Evolutionary conservation across 2,797 vertebrate genomes (phyloP).

Genomic region (Peromyscus melanophrys): DNA sequence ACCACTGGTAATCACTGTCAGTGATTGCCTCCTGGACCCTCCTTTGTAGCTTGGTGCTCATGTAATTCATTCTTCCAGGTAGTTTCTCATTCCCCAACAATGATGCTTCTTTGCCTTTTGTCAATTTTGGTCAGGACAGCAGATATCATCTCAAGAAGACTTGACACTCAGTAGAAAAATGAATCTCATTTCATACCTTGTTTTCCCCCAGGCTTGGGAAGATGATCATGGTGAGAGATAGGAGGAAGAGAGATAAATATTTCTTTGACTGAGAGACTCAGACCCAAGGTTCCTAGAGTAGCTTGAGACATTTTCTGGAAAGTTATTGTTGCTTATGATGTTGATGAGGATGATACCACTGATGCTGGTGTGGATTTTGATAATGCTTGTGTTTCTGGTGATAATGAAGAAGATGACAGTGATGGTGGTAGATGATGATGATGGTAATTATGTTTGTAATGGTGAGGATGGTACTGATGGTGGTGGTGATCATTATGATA

Average conservation of each 20-base stretch:
- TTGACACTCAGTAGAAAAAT: neutral
- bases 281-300: neutral
- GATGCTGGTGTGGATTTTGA: neutral
- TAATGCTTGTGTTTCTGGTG: neutral
- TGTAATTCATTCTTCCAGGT: no score
- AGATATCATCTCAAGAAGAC: neutral
- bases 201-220: neutral
- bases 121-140: neutral
- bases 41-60: neutral
- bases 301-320: accelerated
- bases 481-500: neutral
- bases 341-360: neutral
- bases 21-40: accelerated
- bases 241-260: accelerated
- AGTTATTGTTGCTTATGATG: neutral
- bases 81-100: neutral
- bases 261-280: neutral
- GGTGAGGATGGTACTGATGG: neutral
- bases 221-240: accelerated
- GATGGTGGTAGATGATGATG: neutral
- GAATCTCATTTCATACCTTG: neutral
- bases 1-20: no score
- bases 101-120: neutral
- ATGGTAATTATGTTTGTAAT: neutral
- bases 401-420: neutral